Evolutionary conservation across 92 coral and sea anemone species (phyloP).

Genomic region (Palythoa grandiflora): DNA sequence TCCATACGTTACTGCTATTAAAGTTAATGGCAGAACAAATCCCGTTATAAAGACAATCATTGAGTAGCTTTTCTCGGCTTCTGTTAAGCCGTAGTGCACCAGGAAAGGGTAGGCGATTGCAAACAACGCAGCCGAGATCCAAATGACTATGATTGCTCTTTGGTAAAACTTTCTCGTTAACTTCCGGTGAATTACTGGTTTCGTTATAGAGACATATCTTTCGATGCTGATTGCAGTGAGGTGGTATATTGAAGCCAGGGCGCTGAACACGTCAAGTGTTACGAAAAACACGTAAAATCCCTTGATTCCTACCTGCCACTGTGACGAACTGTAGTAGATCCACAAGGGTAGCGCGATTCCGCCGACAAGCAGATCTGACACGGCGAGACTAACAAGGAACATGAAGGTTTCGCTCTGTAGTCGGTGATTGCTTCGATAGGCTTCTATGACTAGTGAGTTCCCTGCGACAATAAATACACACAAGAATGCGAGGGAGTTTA

Average conservation of each 20-base stretch:
- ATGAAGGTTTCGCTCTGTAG: slow-evolving; percentile 33
- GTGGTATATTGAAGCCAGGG: slow-evolving; percentile 43
- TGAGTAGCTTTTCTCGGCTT: slow-evolving; percentile 31
- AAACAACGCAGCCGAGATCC: slow-evolving; percentile 18
- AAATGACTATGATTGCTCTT: slow-evolving; percentile 17
- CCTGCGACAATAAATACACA: slow-evolving; percentile 27
- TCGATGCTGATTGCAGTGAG: slow-evolving; percentile 30
- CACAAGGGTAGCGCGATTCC: slow-evolving; percentile 34
- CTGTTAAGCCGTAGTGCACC: slow-evolving; percentile 20
- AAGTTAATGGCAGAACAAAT: slow-evolving; percentile 21
- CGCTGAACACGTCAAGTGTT: slow-evolving; percentile 40
- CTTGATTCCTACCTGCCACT: slow-evolving; percentile 29
- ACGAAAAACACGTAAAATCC: slow-evolving; percentile 36
- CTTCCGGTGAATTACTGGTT: slow-evolving; percentile 21
- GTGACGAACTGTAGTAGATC: slow-evolving; percentile 29
- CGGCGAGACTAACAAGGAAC: slow-evolving; percentile 39
- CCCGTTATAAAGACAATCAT: slow-evolving; percentile 17
- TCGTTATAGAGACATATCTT: slow-evolving; percentile 21
- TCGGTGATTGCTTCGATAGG: slow-evolving; percentile 25
- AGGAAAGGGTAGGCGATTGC: slow-evolving; percentile 33
- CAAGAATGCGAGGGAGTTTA: neutral
- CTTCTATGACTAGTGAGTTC: slow-evolving; percentile 29
- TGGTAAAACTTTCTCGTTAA: slow-evolving; percentile 43
- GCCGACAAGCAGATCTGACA: slow-evolving; percentile 43
- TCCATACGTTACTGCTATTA: slow-evolving; percentile 33